A percentile compares a stretch with the other conserved stretches of the same genome.
Evolutionary conservation across 2,113 vertebrate species (phyloP).

Genomic region (Sapajus apella): DNA sequence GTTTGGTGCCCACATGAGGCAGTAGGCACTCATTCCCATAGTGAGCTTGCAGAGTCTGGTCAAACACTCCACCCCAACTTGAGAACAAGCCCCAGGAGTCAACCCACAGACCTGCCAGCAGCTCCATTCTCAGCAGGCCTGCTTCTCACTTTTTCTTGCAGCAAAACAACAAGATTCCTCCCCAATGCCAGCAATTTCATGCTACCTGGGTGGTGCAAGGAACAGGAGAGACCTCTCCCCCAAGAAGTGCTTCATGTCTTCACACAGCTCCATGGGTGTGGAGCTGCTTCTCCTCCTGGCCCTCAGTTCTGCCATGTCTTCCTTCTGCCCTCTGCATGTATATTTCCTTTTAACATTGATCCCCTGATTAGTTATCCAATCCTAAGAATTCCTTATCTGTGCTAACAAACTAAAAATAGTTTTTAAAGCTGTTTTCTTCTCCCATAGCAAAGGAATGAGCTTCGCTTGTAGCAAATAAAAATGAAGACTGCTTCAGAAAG

Average conservation of each 20-base stretch:
- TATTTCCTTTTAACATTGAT: not conserved
- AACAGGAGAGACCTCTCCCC: not conserved
- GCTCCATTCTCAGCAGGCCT: not conserved
- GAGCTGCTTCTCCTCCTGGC: not conserved
- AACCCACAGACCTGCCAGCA: not conserved
- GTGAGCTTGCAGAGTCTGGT: not conserved
- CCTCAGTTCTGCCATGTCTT: not conserved
- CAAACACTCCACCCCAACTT: not conserved
- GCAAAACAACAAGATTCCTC: not conserved
- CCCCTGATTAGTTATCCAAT: not conserved
- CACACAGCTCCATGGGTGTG: fast-evolving
- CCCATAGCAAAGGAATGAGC: not conserved
- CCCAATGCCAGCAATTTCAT: not conserved
- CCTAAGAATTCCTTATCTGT: not conserved
- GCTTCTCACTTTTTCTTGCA: not conserved
- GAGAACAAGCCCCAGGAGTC: not conserved
- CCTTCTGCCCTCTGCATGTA: not conserved
- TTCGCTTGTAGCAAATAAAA: not conserved
- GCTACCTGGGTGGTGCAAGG: not conserved
- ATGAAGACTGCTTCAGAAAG: not conserved
- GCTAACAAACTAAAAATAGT: not conserved
- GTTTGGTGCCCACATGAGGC: fast-evolving
- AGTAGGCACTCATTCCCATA: too few species aligned
- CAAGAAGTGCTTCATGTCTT: not conserved
- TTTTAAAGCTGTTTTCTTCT: not conserved